Percentiles rank a stretch among this genome's conserved stretches.
Conservation (phyloP, 2,888 invertebrate genomes). For the Melitaea athalia region DNA sequence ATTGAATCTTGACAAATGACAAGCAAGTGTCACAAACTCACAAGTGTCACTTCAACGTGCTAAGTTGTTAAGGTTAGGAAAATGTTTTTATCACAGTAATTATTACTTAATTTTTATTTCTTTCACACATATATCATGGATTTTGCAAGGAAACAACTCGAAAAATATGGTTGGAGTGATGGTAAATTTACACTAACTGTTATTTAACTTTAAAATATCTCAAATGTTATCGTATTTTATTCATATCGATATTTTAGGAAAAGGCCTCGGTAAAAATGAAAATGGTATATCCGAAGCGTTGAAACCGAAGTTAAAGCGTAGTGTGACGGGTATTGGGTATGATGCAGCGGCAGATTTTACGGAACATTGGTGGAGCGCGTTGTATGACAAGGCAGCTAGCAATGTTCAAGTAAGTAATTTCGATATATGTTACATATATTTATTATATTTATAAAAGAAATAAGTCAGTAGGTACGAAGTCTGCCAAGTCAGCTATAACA, state of each 20-base stretch:
- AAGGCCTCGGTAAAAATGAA: conserved; percentile 91
- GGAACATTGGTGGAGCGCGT: conserved; percentile 92
- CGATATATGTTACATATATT: too few species aligned
- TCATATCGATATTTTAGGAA: conserved; percentile 76
- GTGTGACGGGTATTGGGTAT: conserved; percentile 90
- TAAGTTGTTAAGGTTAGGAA: conserved; percentile 4
- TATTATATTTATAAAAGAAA: too few species aligned
- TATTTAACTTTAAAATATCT: not conserved
- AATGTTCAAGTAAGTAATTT: conserved; percentile 82
- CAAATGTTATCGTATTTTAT: conserved; percentile 9
- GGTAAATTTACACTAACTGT: conserved; percentile 52
- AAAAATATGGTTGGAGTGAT: conserved; percentile 89
- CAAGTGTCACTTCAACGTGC: conserved; percentile 17
- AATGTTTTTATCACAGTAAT: not conserved
- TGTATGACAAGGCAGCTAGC: conserved; percentile 88
- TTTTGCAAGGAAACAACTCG: conserved; percentile 87
- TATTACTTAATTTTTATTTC: not conserved
- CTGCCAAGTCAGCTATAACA: too few species aligned
- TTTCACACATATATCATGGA: conserved; percentile 71
- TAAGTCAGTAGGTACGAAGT: too few species aligned
- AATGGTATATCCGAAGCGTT: conserved; percentile 89
- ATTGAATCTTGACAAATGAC: not conserved
- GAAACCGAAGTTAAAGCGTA: conserved; percentile 90
- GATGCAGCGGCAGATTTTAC: conserved; percentile 88
- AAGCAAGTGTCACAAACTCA: too few species aligned